Percentiles rank a stretch among this genome's conserved stretches.
Evolutionary conservation across 2,797 vertebrate genomes (phyloP).

Genomic region (Florisuga fusca): DNA sequence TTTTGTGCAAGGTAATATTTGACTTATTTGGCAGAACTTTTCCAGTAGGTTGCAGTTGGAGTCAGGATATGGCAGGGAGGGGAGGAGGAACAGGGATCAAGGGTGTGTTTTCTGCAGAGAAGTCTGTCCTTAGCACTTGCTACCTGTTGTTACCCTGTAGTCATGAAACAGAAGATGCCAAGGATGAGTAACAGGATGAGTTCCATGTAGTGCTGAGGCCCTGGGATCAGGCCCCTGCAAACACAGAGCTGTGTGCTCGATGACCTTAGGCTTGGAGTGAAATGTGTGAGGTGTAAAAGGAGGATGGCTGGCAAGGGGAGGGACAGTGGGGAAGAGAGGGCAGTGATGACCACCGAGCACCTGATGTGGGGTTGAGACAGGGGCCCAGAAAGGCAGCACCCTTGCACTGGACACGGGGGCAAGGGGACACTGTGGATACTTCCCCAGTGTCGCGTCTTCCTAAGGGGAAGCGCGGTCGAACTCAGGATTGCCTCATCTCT

Average conservation of each 20-base stretch:
- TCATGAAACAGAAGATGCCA: not conserved
- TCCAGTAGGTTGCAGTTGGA: not conserved
- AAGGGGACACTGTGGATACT: slow-evolving; percentile 42
- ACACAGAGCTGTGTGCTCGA: not conserved
- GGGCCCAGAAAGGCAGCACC: slow-evolving; percentile 34
- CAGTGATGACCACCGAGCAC: not conserved
- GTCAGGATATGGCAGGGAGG: not conserved
- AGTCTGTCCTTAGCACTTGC: not conserved
- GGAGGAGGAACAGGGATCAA: not conserved
- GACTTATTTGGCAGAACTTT: slow-evolving; percentile 12
- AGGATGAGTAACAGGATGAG: not conserved
- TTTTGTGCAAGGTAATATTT: not conserved
- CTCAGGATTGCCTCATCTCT: slow-evolving; percentile 76
- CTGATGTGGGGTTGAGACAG: slow-evolving; percentile 25
- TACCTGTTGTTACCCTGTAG: not conserved
- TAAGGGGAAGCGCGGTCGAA: slow-evolving; percentile 56
- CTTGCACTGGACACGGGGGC: not conserved
- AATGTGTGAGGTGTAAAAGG: not conserved
- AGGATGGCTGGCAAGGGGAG: not conserved
- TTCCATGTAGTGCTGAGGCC: not conserved
- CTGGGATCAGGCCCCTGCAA: not conserved
- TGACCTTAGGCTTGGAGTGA: not conserved
- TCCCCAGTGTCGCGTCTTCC: slow-evolving; percentile 53
- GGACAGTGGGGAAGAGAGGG: not conserved
- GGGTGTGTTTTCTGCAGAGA: not conserved